Evolutionary conservation across 2,797 vertebrate species (phyloP).

Genomic region (Poeciliopsis infans): DNA sequence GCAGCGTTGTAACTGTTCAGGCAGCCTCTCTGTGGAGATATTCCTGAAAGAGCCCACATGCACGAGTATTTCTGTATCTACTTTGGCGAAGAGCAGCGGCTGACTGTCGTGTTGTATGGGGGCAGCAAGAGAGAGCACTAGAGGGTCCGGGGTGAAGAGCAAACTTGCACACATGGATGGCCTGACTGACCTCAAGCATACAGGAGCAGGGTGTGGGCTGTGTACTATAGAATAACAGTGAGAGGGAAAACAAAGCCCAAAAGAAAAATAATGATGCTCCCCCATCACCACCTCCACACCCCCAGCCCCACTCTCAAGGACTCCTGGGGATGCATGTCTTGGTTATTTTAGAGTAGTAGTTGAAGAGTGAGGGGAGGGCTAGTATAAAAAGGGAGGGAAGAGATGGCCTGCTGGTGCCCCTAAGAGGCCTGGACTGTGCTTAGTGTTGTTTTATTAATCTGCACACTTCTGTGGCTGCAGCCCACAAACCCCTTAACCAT

Average conservation of each 20-base stretch:
- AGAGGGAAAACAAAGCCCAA: slow-evolving; percentile 58
- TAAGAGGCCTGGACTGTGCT: slow-evolving; percentile 63
- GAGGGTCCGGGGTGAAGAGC: slow-evolving; percentile 35
- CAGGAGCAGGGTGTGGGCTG: slow-evolving; percentile 53
- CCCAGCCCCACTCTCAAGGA: slow-evolving; percentile 34
- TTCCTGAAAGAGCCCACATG: slow-evolving; percentile 54
- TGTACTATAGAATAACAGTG: slow-evolving; percentile 37
- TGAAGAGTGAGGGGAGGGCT: slow-evolving; percentile 39
- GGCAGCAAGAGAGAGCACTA: slow-evolving; percentile 32
- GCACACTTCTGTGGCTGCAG: slow-evolving; percentile 68
- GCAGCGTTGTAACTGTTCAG: slow-evolving; percentile 53
- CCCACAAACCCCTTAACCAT: slow-evolving; percentile 61
- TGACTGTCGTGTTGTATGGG: slow-evolving; percentile 50
- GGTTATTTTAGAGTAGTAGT: slow-evolving; percentile 67
- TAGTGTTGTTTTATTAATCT: slow-evolving; percentile 81
- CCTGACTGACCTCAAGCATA: slow-evolving; percentile 55
- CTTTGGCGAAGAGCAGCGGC: slow-evolving; percentile 42
- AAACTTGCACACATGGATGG: slow-evolving; percentile 37
- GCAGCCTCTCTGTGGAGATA: slow-evolving; percentile 56
- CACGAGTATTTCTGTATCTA: slow-evolving; percentile 46
- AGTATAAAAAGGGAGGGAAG: slow-evolving; percentile 28
- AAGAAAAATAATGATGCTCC: slow-evolving; percentile 60
- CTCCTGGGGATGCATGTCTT: slow-evolving; percentile 69
- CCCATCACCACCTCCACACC: slow-evolving; percentile 6
- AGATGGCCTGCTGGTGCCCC: slow-evolving; percentile 48